These are phyloP conservation scores for Pteropus rufus DNA, from an alignment of 2,797 vertebrate species.

Conservation along the genomic window DNA sequence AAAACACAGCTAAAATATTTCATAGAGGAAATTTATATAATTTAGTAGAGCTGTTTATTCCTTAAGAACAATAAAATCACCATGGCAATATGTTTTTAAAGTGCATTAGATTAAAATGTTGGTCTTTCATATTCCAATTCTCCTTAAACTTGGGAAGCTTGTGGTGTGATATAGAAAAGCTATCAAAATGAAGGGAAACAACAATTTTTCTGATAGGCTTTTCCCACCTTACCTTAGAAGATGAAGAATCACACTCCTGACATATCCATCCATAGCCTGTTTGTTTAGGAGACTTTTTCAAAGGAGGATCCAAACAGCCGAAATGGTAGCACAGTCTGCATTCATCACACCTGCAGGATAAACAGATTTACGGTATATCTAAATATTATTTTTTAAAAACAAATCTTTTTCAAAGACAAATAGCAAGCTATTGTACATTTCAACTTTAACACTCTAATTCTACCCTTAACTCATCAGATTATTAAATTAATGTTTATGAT, in stretches of 20 bases:
- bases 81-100: neutral
- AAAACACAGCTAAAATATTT: neutral
- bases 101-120: slow-evolving; percentile 20
- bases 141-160: neutral
- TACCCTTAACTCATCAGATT: slow-evolving; percentile 19
- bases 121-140: neutral
- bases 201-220: neutral
- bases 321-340: slow-evolving; percentile 98
- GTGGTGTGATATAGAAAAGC: neutral
- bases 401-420: slow-evolving; percentile 29
- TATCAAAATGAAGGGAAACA: neutral
- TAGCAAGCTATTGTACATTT: neutral
- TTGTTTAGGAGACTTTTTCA: slow-evolving; percentile 99
- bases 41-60: neutral
- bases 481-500: slow-evolving; percentile 38
- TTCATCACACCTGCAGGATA: slow-evolving; percentile 92
- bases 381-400: slow-evolving; percentile 22
- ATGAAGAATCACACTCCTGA: slow-evolving; percentile 97
- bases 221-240: slow-evolving; percentile 91
- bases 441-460: slow-evolving; percentile 19
- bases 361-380: slow-evolving; percentile 63
- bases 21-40: neutral
- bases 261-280: slow-evolving; percentile 99
- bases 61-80: slow-evolving; percentile 26
- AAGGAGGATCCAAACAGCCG: slow-evolving; percentile 97